Evolutionary conservation across 2,113 vertebrate genomes (phyloP), one percentile per base, ranked within the genome.

Genomic region (Acinonyx jubatus): DNA sequence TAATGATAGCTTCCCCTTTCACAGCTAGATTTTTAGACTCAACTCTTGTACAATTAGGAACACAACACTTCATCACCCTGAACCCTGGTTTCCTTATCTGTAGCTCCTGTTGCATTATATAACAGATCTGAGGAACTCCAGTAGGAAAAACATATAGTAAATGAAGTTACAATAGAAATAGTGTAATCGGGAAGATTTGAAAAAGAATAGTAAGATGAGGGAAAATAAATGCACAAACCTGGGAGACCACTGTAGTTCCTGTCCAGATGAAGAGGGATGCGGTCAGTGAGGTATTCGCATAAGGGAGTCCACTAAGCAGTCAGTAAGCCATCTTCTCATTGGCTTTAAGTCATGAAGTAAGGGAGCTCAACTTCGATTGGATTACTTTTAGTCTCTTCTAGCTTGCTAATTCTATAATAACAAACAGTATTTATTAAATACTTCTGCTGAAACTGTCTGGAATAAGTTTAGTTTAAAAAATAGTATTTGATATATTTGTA

Each of bases 321-420:
- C 65, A 45, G 57, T 80, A 86, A 74, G 31, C 65, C 25, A 29
- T 80, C 82, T 63, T 94, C 50, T 96, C 80, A 68, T 27, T 87
- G 55, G 21, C 73, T 96, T 91, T 93, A 33, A 68, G 61, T 83
- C 50, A 3, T 66, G 81, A 88, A 83, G 15, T 96, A 57, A 95
- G 10, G 29, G 52, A 95, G n/a, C 86, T 96, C 71, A 38, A 13
- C 41, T 86, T 84, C 71, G 61, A 0, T 36, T 94, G n/a, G 23
- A 84, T 96, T 84, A 79, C 16, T 96, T 92, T 86, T 90, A 92
- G 38, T 52, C 19, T 29, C 27, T 85, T 89, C 45, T 91, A 66
- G n/a, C 36, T 84, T 85, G 18, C 55, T 14, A 78, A 91, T 88
- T 79, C 69, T 91, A 9, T 80, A 65, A 61, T 73, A 66, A 78